Evolutionary conservation across 2,888 invertebrate species (phyloP).

Genomic region (Diarsia brunnea): DNA sequence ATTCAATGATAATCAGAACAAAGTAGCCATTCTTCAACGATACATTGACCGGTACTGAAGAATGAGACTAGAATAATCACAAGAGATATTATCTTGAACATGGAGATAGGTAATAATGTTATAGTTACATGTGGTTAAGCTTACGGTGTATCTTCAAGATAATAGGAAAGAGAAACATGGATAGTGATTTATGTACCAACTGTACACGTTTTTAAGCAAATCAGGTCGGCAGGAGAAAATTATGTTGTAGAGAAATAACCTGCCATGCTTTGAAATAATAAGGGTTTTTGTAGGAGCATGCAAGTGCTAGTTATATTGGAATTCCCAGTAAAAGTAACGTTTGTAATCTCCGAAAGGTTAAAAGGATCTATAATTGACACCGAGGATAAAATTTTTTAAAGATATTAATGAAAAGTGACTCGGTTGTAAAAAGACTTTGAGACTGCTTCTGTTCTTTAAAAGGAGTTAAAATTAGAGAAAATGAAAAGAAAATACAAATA

Average conservation of each 20-base stretch:
- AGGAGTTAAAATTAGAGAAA: background rate
- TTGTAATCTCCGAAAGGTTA: background rate
- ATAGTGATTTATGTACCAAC: conserved; percentile 56
- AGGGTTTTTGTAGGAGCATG: conserved; percentile 5
- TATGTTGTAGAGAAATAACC: conserved; percentile 17
- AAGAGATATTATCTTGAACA: conserved; percentile 49
- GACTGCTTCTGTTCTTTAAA: background rate
- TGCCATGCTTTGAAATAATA: conserved; percentile 5
- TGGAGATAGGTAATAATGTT: conserved; percentile 51
- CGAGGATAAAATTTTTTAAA: background rate
- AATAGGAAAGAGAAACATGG: conserved; percentile 44
- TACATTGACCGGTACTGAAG: conserved; percentile 23
- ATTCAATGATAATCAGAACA: conserved; percentile 22
- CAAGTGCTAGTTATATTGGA: background rate
- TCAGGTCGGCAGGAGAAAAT: conserved; percentile 43
- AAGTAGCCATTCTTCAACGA: conserved; percentile 28
- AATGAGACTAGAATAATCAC: conserved; percentile 54
- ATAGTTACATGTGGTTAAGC: conserved; percentile 57
- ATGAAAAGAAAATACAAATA: background rate
- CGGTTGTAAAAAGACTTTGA: background rate
- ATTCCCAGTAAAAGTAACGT: background rate
- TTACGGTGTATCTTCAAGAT: conserved; percentile 54
- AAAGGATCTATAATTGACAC: background rate
- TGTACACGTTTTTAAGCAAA: conserved; percentile 45
- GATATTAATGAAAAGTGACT: background rate